Conservation (phyloP, 37 sponge, comb jelly and placozoan species). For the Spongilla lacustris region DNA sequence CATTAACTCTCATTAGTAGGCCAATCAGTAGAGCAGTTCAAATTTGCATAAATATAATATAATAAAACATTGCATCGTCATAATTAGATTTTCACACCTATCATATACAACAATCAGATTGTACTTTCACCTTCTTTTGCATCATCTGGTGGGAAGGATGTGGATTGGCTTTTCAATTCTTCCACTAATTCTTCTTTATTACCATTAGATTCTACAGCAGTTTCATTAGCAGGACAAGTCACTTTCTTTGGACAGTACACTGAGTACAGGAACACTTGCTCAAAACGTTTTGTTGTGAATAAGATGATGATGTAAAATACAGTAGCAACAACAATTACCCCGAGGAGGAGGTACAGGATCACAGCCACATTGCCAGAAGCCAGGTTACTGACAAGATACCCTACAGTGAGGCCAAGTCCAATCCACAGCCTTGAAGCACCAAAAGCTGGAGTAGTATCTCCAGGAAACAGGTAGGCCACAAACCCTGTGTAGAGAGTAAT, state of each 20-base stretch:
- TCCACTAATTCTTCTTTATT: background rate
- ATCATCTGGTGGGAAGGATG: background rate
- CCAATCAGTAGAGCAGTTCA: no score
- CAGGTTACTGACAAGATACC: background rate
- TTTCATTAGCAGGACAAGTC: background rate
- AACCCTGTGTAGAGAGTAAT: background rate
- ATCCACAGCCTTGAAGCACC: background rate
- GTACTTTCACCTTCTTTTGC: background rate
- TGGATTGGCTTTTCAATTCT: background rate
- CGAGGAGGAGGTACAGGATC: background rate
- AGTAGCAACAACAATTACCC: background rate
- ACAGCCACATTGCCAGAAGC: background rate
- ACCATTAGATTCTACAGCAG: background rate
- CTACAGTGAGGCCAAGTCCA: background rate
- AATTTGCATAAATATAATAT: no score
- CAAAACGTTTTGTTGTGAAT: background rate
- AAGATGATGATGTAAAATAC: background rate
- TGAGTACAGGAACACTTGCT: background rate
- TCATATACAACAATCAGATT: background rate
- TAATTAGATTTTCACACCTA: no score
- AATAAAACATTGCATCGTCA: no score
- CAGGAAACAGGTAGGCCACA: background rate
- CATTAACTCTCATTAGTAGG: no score
- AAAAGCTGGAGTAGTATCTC: background rate
- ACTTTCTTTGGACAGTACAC: background rate